These are phyloP conservation scores for Noctua fimbriata DNA, from an alignment of 2,888 invertebrate species.

Conservation along the genomic window DNA sequence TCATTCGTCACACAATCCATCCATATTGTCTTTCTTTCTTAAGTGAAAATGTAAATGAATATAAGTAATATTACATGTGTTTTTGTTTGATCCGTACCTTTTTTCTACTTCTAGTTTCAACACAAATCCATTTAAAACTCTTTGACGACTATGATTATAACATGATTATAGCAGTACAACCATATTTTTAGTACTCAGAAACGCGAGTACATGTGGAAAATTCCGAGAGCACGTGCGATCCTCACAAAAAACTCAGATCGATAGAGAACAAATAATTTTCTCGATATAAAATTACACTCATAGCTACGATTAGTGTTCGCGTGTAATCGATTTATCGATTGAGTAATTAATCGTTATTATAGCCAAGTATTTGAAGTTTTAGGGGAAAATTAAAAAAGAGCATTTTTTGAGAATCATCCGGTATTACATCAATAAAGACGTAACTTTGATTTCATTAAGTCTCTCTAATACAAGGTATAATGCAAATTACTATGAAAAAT, in stretches of 20 bases:
- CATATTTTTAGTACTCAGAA: neutral
- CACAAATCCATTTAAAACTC: neutral
- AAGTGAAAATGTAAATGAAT: neutral
- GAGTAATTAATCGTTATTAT: slow-evolving; percentile 29
- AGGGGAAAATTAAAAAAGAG: neutral
- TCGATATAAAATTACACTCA: slow-evolving; percentile 22
- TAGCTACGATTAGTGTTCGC: slow-evolving; percentile 27
- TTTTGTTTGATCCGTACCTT: neutral
- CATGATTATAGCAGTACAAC: neutral
- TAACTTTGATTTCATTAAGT: slow-evolving; percentile 31
- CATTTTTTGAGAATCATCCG: slow-evolving; percentile 3
- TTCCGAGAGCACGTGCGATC: slow-evolving; percentile 17
- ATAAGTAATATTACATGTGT: neutral
- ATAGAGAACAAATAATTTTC: slow-evolving; percentile 25
- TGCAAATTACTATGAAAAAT: slow-evolving; percentile 53
- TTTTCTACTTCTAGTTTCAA: neutral
- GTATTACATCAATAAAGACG: slow-evolving; percentile 29
- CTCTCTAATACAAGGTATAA: slow-evolving; percentile 45
- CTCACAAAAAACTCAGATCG: slow-evolving; percentile 25
- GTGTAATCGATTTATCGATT: slow-evolving; percentile 36
- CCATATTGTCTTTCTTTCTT: neutral
- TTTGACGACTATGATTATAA: neutral
- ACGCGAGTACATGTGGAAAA: slow-evolving; percentile 30
- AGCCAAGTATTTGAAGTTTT: slow-evolving; percentile 10
- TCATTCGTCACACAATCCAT: neutral